phyloP scores from a whole-genome alignment of 2,113 vertebrate genomes.

The Bombycilla garrulus region DNA sequence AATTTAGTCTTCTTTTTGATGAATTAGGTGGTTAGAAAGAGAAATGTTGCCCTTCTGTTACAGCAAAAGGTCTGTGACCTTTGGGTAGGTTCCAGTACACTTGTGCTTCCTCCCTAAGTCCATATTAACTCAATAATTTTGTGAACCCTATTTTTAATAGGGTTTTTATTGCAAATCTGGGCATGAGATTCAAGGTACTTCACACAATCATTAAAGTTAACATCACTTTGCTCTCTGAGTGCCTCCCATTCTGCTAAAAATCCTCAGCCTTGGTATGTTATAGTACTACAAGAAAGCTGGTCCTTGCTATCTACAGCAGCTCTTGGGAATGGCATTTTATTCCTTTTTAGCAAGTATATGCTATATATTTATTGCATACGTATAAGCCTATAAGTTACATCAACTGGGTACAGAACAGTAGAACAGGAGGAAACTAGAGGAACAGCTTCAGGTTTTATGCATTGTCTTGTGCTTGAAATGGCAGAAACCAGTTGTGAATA shows the following conservation, averaged over 20 bases:
- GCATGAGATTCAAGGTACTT: not conserved
- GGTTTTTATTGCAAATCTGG: not conserved
- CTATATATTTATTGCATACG: not conserved
- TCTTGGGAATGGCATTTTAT: not conserved
- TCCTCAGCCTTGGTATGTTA: not conserved
- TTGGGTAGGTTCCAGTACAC: not conserved
- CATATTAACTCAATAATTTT: not conserved
- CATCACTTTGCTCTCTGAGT: not conserved
- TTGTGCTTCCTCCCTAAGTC: not conserved
- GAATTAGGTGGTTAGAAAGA: not conserved
- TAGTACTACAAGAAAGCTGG: not conserved
- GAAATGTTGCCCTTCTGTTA: not conserved
- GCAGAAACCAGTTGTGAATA: not conserved
- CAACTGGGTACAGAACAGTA: not conserved
- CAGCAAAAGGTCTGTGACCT: not conserved
- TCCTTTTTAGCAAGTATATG: not conserved
- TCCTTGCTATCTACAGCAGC: not conserved
- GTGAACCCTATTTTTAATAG: not conserved
- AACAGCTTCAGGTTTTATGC: not conserved
- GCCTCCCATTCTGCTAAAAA: not conserved
- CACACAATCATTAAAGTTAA: not conserved
- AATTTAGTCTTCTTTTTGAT: not conserved
- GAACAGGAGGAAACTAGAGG: not conserved
- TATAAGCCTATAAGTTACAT: not conserved
- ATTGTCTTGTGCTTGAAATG: not conserved